Evolutionary conservation across 2,888 invertebrate genomes (phyloP), one percentile per base, ranked within the genome.

Genomic region (Drosophila flavopinicola): DNA sequence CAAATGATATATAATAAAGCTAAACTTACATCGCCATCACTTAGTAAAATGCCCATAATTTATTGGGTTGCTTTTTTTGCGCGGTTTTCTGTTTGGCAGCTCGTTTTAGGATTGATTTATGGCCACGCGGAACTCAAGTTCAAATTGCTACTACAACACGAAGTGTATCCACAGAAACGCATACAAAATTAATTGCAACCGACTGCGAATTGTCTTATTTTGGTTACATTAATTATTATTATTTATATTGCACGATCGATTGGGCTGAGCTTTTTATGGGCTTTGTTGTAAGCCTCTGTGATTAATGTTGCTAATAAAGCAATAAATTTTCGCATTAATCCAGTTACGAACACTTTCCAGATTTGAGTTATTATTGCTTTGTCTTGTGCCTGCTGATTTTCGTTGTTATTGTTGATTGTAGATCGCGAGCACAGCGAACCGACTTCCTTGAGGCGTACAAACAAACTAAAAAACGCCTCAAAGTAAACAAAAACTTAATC

Each of bases 401-500:
- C n/a, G n/a, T 45, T 47, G 13, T 38, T 58, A 27, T 51, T 64
- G 11, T 66, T 70, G 39, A n/a, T 37, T 49, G 63, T 51, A 56
- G 68, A 60, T 48, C 63, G 76, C 67, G 73, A 67, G 67, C 66
- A 59, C 68, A 76, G 49, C 64, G 73, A 80, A 88, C 89, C 80
- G 88, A 85, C 82, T 89, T 87, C 87, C 87, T 87, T 87, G 88
- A 87, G 80, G 70, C 66, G 82, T 74, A 74, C 82, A 88, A 85
- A 84, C 85, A 88, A 87, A 89, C 90, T 88, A 89, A 89, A 88
- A 90, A 87, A 88, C 78, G 58, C 73, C 75, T 75, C 75, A 85
- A 85, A 88, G 89, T 88, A 88, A 89, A 89, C 89, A 89, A 88
- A 87, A 90, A 88, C 87, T 88, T 85, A 78, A 88, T 88, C 88